phyloP scores from a whole-genome alignment of 2,113 vertebrate genomes.

The Beaufortia kweichowensis region DNA sequence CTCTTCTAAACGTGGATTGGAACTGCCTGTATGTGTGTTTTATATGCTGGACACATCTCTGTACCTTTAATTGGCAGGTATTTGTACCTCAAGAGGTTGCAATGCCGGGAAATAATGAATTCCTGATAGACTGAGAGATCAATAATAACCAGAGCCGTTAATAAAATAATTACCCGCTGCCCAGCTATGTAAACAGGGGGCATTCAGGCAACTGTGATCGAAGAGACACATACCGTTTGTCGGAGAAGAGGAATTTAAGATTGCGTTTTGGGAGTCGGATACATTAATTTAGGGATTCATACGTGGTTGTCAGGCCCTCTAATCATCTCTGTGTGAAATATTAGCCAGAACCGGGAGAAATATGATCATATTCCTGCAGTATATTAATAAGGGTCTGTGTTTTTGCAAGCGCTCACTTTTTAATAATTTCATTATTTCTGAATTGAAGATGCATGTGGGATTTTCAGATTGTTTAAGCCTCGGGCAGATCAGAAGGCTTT shows the following conservation, averaged over 20 bases:
- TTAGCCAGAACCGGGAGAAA: conserved; percentile 19
- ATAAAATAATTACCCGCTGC: conserved; percentile 47
- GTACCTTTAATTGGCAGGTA: conserved; percentile 31
- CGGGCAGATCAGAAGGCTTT: conserved; percentile 1
- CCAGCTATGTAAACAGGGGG: conserved; percentile 31
- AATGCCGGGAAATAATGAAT: conserved; percentile 45
- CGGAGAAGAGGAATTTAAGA: conserved; percentile 2
- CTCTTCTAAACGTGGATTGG: not conserved
- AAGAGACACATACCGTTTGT: conserved; percentile 19
- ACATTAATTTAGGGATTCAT: not conserved
- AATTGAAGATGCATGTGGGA: conserved; percentile 2
- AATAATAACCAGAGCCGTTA: conserved; percentile 41
- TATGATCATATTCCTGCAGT: not conserved
- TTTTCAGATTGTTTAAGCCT: conserved; percentile 3
- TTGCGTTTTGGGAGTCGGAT: conserved; percentile 5
- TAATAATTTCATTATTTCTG: conserved; percentile 11
- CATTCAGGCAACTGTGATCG: conserved; percentile 1
- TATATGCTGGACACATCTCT: conserved; percentile 23
- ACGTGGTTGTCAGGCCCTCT: conserved; percentile 19
- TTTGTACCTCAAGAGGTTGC: conserved; percentile 38
- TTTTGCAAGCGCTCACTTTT: not conserved
- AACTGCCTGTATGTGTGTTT: conserved; percentile 29
- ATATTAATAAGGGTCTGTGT: not conserved
- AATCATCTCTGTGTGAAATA: conserved; percentile 17
- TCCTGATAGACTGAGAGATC: conserved; percentile 46